These are phyloP conservation scores for Symphodus melops DNA, from an alignment of 2,113 vertebrate genomes.

Conservation along the genomic window DNA sequence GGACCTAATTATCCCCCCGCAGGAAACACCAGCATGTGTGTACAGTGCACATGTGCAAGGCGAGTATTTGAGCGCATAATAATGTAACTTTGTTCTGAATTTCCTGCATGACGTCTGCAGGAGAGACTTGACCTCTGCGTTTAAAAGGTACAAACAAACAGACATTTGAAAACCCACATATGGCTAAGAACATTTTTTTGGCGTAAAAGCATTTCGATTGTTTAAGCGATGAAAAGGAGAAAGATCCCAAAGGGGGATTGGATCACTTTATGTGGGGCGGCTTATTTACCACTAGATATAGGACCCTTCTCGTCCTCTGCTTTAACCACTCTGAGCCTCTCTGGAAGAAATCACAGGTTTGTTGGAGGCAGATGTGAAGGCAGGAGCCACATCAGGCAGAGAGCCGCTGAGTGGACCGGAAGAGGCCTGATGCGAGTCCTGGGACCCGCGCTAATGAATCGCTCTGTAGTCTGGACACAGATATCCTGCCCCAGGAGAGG, in stretches of 20 bases:
- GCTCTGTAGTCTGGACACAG: slow-evolving; percentile 70
- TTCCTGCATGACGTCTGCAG: too few species aligned
- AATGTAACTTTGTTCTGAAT: too few species aligned
- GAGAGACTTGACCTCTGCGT: too few species aligned
- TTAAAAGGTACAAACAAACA: too few species aligned
- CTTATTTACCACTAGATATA: slow-evolving; percentile 33
- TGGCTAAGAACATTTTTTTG: slow-evolving; percentile 10
- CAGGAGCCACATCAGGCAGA: slow-evolving; percentile 11
- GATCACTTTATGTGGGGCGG: slow-evolving; percentile 34
- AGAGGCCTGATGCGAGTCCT: slow-evolving; percentile 44
- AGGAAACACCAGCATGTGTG: slow-evolving; percentile 11
- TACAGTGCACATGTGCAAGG: not conserved
- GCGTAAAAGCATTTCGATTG: slow-evolving; percentile 37
- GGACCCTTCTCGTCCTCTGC: slow-evolving; percentile 27
- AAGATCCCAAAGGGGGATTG: slow-evolving; percentile 31
- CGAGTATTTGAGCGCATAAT: not conserved
- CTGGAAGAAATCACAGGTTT: slow-evolving; percentile 40
- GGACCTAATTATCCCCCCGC: slow-evolving; percentile 18
- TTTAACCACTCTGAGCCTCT: slow-evolving; percentile 32
- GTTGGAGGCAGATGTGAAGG: slow-evolving; percentile 49
- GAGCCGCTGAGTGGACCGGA: slow-evolving; percentile 32
- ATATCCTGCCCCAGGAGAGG: slow-evolving; percentile 44
- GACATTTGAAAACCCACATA: too few species aligned
- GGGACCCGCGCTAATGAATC: slow-evolving; percentile 71
- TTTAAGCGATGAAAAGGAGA: slow-evolving; percentile 42